phyloP scores from a whole-genome alignment of 2,113 vertebrate species.

The Chaetodon trifascialis region DNA sequence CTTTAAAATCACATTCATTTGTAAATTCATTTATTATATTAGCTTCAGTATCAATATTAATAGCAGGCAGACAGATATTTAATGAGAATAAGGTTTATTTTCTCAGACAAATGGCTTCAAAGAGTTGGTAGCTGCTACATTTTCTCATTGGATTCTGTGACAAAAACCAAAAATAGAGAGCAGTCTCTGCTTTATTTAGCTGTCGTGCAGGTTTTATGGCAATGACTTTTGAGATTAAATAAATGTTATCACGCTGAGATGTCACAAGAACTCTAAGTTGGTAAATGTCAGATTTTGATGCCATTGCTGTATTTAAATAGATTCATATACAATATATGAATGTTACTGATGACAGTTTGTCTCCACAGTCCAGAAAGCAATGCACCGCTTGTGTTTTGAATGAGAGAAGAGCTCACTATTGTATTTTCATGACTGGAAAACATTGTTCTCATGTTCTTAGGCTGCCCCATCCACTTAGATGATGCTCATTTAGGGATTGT shows the following conservation, averaged over 20 bases:
- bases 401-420: neutral
- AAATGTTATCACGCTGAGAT: neutral
- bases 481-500: neutral
- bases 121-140: too few species aligned
- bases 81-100: too few species aligned
- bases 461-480: neutral
- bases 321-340: neutral
- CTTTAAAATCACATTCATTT: too few species aligned
- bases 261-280: neutral
- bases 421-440: neutral
- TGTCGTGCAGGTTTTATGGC: too few species aligned
- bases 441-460: neutral
- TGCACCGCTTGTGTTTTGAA: neutral
- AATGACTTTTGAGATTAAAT: neutral
- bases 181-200: too few species aligned
- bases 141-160: too few species aligned
- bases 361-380: neutral
- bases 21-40: too few species aligned
- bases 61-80: too few species aligned
- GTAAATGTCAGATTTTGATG: neutral
- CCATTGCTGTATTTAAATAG: neutral
- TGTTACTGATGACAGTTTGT: neutral
- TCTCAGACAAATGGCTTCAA: too few species aligned
- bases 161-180: too few species aligned
- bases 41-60: too few species aligned